Evolutionary conservation across 2,888 invertebrate genomes (phyloP), one percentile per base, ranked within the genome.

Genomic region (Pollenia amentaria): DNA sequence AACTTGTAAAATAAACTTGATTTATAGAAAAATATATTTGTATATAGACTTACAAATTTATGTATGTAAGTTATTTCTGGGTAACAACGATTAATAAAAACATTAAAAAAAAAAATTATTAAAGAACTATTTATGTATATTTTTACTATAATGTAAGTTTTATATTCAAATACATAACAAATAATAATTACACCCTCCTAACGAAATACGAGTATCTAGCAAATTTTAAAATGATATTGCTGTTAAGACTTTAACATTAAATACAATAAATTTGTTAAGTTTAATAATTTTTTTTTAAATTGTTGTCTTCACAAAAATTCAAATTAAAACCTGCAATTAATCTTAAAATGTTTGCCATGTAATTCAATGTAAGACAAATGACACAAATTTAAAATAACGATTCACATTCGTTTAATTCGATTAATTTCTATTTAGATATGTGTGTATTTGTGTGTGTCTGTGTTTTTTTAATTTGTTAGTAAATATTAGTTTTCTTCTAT

Each of bases 301-400:
- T 53, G 42, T 44, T 76, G 38, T 16, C 10, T 55, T 29, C 65
- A 51, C 76, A 57, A 53, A 78, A 89, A 88, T 29, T 88, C 69
- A 78, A 84, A 78, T 65, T 78, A 78, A 75, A 88, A 88, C 76
- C 81, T 51, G 84, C 85, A 88, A 88, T 85, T 88, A 88, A 89
- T 82, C 89, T 89, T 90, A 89, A 87, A 79, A 86, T 87, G 82
- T 84, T 84, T 88, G 86, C 72, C 87, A 88, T 88, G 84, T 87
- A 86, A 88, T 88, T 29, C 88, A 51, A 81, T 84, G 65, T 57
- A 62, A 76, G 69, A 77, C 38, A 64, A 70, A 65, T 70, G 9
- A 62, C 70, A 62, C 11, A 16, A 38, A 64, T 42, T 53, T 21
- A 51, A 21, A 67, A 55, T 51, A 38, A 40, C 16, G 40, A 64